A percentile compares a stretch with the other conserved stretches of the same genome.
Conservation (phyloP, 2,797 vertebrate genomes). For the Sebastes iracundus region DNA sequence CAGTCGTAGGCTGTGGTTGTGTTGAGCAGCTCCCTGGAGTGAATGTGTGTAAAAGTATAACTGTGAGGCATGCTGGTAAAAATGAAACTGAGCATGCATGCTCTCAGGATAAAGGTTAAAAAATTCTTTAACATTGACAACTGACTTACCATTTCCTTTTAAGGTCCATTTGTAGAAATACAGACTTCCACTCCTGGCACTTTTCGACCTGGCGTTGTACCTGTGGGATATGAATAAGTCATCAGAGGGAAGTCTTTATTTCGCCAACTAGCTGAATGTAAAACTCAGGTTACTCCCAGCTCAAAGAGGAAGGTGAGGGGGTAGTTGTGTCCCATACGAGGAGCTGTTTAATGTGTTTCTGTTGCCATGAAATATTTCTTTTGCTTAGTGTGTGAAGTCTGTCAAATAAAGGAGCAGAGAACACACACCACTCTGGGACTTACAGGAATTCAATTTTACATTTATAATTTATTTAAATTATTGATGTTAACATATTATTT, state of each 20-base stretch:
- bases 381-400: neutral
- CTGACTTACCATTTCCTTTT: slow-evolving; percentile 54
- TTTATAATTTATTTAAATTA: slow-evolving; percentile 17
- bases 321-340: neutral
- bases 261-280: slow-evolving; percentile 12
- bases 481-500: neutral
- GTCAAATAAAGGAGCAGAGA: neutral
- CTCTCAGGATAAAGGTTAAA: slow-evolving; percentile 28
- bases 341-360: slow-evolving; percentile 22
- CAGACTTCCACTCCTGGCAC: slow-evolving; percentile 22
- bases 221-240: slow-evolving; percentile 69
- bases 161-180: slow-evolving; percentile 61
- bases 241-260: slow-evolving; percentile 43
- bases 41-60: slow-evolving; percentile 32
- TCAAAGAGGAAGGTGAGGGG: neutral
- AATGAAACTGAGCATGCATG: slow-evolving; percentile 29
- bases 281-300: slow-evolving; percentile 13
- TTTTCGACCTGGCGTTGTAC: slow-evolving; percentile 28
- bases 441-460: neutral
- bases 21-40: slow-evolving; percentile 31
- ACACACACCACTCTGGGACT: neutral
- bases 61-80: neutral
- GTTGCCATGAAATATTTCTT: neutral
- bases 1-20: neutral
- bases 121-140: slow-evolving; percentile 14